phyloP scores from a whole-genome alignment of 1,140 invertebrate species.

The Laodelphax striatellus region DNA sequence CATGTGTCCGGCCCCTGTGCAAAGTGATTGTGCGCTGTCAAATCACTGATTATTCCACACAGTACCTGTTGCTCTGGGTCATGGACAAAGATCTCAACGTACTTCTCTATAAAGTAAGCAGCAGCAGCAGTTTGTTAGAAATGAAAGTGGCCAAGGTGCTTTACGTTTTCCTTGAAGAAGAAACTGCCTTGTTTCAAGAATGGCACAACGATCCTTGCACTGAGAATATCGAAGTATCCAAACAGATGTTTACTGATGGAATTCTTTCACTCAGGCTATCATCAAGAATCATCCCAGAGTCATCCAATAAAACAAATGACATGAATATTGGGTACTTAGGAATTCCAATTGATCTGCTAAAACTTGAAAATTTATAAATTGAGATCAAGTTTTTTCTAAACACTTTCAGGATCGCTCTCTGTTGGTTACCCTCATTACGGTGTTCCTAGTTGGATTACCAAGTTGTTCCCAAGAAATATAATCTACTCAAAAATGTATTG shows the following conservation, averaged over 20 bases:
- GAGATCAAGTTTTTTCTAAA: too few relatives aligned
- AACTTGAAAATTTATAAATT: too few relatives aligned
- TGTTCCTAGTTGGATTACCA: too few relatives aligned
- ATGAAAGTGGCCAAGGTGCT: conserved; percentile 6
- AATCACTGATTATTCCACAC: neutral
- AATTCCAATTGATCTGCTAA: too few relatives aligned
- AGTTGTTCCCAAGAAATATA: too few relatives aligned
- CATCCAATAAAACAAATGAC: conserved; percentile 1
- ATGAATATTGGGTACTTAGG: conserved; percentile 10
- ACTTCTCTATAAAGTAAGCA: neutral
- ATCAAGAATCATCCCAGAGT: conserved; percentile 1
- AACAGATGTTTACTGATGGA: conserved; percentile 5
- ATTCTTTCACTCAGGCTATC: neutral
- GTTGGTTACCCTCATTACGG: too few relatives aligned
- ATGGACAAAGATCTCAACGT: conserved; percentile 11
- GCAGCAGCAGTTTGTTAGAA: neutral
- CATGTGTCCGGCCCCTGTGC: conserved; percentile 4
- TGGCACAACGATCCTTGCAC: conserved; percentile 9
- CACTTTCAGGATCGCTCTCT: too few relatives aligned
- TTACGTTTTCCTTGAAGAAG: neutral
- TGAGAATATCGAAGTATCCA: conserved; percentile 1
- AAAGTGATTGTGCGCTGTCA: conserved; percentile 3
- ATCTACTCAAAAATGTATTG: too few relatives aligned
- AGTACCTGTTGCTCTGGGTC: conserved; percentile 8
- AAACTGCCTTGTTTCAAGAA: neutral